Base-by-base conservation (phyloP, 1,140 invertebrate genomes). In the Brachystomella parvula region DNA sequence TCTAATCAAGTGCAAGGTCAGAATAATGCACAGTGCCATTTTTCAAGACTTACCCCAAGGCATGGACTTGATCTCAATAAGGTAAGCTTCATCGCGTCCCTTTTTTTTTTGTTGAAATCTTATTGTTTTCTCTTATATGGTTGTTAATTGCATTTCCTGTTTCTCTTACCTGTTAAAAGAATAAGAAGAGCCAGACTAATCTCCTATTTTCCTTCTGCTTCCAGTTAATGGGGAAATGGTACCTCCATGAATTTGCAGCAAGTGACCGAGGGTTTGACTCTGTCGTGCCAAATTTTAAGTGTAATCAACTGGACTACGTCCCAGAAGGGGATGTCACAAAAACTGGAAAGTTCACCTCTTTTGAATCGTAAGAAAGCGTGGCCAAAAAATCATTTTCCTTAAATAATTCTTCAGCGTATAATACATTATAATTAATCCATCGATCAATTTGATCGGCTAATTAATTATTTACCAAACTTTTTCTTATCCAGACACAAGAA, bases 171-270 rank as follows among this genome's bases (percentile, higher is more conserved):
- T n/a, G n/a, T n/a, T n/a, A n/a, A n/a, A n/a, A n/a, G n/a, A n/a
- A n/a, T n/a, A n/a, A n/a, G n/a, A n/a, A n/a, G n/a, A n/a, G n/a
- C n/a, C n/a, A n/a, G n/a, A n/a, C n/a, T n/a, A n/a, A n/a, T 47
- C 44, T 15, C 44, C 15, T 47, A 15, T 47, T 47, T 35, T 32
- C 6, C 29, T 60, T 60, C 6, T 28, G 29, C 26, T 60, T 60
- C 9, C 32, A 60, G 58, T 60, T 32, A 30, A 60, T 60, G 58
- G 58, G 58, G 6, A 26, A 30, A 35, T 60, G 58, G 58, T 60
- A 12, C 26, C 58, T 60, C 24, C 58, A 60, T 26, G 58, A 60
- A 35, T 60, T 60, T 24, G 58, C 58, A 35, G 58, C 58, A 3
- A 60, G 58, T 35, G 58, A 60, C 58, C 58, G 30, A 24, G 33